A percentile compares a stretch with the other conserved stretches of the same genome.
phyloP scores from a whole-genome alignment of 2,888 invertebrate genomes.

The Eurois occulta region DNA sequence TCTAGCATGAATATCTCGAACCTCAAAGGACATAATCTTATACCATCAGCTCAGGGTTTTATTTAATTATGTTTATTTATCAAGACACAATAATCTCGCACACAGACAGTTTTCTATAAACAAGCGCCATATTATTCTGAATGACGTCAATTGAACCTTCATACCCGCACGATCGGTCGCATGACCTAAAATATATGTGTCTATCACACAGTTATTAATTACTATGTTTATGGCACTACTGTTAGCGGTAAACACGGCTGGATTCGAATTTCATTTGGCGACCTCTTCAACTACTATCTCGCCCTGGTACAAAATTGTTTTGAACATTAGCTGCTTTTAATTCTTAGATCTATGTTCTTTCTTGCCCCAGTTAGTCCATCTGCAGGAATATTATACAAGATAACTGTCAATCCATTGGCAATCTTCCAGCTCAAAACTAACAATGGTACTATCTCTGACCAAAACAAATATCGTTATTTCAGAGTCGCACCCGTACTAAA shows the following conservation, averaged over 20 bases:
- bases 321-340: background rate
- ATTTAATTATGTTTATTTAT: slow-evolving; percentile 15
- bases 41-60: background rate
- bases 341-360: slow-evolving; percentile 4
- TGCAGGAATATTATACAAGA: background rate
- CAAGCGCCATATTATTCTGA: slow-evolving; percentile 73
- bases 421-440: background rate
- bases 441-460: background rate
- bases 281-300: slow-evolving; percentile 9
- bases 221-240: slow-evolving; percentile 57
- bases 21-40: background rate
- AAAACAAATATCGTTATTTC: background rate
- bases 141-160: slow-evolving; percentile 65
- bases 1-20: background rate
- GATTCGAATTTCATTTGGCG: slow-evolving; percentile 13
- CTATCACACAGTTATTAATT: slow-evolving; percentile 48
- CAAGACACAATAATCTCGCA: slow-evolving; percentile 58
- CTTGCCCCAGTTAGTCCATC: background rate
- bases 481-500: background rate
- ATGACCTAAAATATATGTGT: slow-evolving; percentile 56
- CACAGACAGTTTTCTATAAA: slow-evolving; percentile 62
- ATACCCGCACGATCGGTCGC: slow-evolving; percentile 48
- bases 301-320: slow-evolving; percentile 26
- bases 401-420: background rate
- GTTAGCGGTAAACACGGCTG: slow-evolving; percentile 42